Evolutionary conservation across 2,888 invertebrate species (phyloP).

Genomic region (Hirtodrosophila alboralis): DNA sequence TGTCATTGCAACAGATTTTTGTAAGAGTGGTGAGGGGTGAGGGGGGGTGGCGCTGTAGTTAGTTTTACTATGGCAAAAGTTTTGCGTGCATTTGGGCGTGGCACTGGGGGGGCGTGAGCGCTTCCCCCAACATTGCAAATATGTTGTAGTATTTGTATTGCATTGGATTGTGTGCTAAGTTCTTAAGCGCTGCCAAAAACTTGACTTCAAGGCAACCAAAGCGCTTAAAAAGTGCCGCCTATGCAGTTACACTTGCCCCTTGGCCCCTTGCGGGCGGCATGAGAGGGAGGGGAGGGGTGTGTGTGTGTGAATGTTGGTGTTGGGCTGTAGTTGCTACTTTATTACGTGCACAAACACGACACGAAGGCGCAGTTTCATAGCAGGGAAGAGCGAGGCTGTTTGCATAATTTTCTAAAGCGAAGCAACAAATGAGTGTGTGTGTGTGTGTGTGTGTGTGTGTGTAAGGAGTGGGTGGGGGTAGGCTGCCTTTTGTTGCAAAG

Average conservation of each 20-base stretch:
- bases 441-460: neutral
- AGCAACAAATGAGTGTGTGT: slow-evolving; percentile 61
- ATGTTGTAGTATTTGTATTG: slow-evolving; percentile 35
- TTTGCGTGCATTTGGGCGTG: slow-evolving; percentile 34
- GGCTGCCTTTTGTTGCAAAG: slow-evolving; percentile 38
- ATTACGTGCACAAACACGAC: slow-evolving; percentile 51
- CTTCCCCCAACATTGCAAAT: neutral
- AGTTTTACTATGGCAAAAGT: slow-evolving; percentile 46
- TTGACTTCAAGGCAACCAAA: slow-evolving; percentile 55
- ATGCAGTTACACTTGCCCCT: slow-evolving; percentile 47
- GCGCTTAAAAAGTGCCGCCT: slow-evolving; percentile 66
- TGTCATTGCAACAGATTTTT: slow-evolving; percentile 53
- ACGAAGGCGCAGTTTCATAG: slow-evolving; percentile 32
- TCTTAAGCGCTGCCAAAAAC: slow-evolving; percentile 76
- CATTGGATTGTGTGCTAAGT: slow-evolving; percentile 57
- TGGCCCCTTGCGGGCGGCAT: neutral
- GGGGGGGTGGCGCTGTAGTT: slow-evolving; percentile 12
- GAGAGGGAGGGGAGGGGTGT: neutral
- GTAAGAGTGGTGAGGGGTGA: too few relatives aligned
- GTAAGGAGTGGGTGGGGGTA: neutral
- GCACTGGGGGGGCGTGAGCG: slow-evolving; percentile 9
- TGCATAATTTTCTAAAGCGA: slow-evolving; percentile 65
- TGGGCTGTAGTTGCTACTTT: slow-evolving; percentile 28
- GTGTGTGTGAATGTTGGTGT: neutral
- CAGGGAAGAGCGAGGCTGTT: too few relatives aligned